Evolutionary conservation across 1,140 invertebrate species (phyloP).

Genomic region (Sinella curviseta): DNA sequence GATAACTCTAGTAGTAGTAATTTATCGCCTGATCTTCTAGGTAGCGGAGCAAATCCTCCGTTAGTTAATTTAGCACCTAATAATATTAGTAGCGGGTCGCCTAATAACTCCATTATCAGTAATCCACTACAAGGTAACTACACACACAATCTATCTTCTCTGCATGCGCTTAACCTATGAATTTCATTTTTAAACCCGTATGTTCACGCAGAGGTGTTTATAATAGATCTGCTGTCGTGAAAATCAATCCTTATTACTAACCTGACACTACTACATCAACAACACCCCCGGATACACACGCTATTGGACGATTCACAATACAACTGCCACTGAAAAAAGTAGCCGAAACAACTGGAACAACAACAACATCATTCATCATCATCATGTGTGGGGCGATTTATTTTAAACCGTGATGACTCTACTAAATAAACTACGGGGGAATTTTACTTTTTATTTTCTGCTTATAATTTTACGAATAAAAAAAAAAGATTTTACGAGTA

Average conservation of each 20-base stretch:
- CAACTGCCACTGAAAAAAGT: neutral
- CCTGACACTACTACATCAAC: neutral
- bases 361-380: neutral
- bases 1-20: neutral
- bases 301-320: neutral
- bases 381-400: neutral
- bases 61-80: constrained; percentile 1
- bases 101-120: constrained; percentile 35
- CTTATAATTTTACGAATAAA: too few species aligned
- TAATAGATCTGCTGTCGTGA: constrained; percentile 22
- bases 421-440: too few species aligned
- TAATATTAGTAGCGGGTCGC: neutral
- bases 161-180: neutral
- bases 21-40: constrained; percentile 9
- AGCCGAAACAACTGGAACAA: neutral
- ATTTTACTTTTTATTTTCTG: too few species aligned
- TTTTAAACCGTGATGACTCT: neutral
- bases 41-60: neutral
- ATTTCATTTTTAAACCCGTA: neutral
- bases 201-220: constrained; percentile 5
- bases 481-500: too few species aligned
- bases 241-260: neutral
- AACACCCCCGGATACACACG: neutral
- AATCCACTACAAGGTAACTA: constrained; percentile 39
- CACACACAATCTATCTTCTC: neutral